phyloP scores from a whole-genome alignment of 2,888 invertebrate genomes.

The Terebella lapidaria region DNA sequence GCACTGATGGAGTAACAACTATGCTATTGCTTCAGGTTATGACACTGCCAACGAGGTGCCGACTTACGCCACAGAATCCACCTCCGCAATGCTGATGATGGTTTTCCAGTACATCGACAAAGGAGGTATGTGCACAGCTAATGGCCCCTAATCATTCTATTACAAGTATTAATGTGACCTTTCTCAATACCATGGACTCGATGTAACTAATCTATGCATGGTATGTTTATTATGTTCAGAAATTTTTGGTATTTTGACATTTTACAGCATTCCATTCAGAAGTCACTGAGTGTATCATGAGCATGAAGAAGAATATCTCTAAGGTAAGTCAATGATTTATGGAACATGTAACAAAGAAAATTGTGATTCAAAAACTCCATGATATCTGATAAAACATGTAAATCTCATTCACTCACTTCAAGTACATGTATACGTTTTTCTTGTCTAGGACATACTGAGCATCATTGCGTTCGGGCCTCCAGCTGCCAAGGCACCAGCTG shows the following conservation, averaged over 20 bases:
- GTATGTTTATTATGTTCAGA: too few relatives aligned
- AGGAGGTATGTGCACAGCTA: constrained; percentile 62
- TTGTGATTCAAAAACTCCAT: neutral
- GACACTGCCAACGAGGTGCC: constrained; percentile 25
- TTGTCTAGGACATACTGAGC: constrained; percentile 73
- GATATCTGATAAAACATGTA: neutral
- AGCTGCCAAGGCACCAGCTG: constrained; percentile 87
- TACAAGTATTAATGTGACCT: too few relatives aligned
- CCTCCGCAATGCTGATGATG: constrained; percentile 90
- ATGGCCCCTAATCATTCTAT: too few relatives aligned
- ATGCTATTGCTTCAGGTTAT: constrained; percentile 26
- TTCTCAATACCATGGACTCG: too few relatives aligned
- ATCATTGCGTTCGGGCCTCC: constrained; percentile 96
- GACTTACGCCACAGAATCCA: constrained; percentile 51
- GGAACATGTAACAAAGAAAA: too few relatives aligned
- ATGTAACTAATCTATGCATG: too few relatives aligned
- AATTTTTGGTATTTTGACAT: too few relatives aligned
- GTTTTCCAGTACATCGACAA: constrained; percentile 93
- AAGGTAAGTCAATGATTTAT: constrained; percentile 60
- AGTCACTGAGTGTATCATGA: constrained; percentile 92
- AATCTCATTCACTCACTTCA: neutral
- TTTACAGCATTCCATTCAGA: constrained; percentile 95
- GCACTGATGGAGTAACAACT: too few relatives aligned
- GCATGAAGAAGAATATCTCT: constrained; percentile 80
- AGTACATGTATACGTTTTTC: too few relatives aligned